phyloP scores from a whole-genome alignment of 1,140 invertebrate species.

The Callitettix versicolor region DNA sequence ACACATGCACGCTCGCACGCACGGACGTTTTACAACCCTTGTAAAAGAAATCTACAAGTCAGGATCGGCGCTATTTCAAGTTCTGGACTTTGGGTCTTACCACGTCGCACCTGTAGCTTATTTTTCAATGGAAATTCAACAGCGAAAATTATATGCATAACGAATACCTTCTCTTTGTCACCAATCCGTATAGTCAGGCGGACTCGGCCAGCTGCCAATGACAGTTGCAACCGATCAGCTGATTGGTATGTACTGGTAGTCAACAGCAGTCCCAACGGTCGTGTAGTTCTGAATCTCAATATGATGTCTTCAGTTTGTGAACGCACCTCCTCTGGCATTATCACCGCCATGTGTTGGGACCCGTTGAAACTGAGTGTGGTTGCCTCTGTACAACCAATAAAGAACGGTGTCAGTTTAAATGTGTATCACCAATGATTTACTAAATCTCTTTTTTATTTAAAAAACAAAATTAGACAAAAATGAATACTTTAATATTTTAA shows the following conservation, averaged over 20 bases:
- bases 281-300: slow-evolving; percentile 75
- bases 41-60: too few species aligned
- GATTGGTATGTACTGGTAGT: slow-evolving; percentile 64
- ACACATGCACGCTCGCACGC: too few species aligned
- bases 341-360: slow-evolving; percentile 70
- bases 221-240: slow-evolving; percentile 69
- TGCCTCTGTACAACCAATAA: slow-evolving; percentile 50
- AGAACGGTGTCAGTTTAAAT: too few species aligned
- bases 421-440: too few species aligned
- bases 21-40: too few species aligned
- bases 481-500: too few species aligned
- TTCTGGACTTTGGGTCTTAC: too few species aligned
- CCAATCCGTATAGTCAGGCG: slow-evolving; percentile 71
- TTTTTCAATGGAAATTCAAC: too few species aligned
- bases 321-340: slow-evolving; percentile 64
- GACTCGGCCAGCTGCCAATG: slow-evolving; percentile 67
- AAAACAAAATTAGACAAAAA: background rate
- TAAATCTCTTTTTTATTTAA: too few species aligned
- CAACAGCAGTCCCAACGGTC: slow-evolving; percentile 59
- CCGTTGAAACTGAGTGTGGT: slow-evolving; percentile 81
- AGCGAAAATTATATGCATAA: too few species aligned
- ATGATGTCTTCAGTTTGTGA: slow-evolving; percentile 88
- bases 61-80: too few species aligned
- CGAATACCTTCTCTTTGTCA: slow-evolving; percentile 68
- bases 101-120: too few species aligned